A percentile compares a stretch with the other conserved stretches of the same genome.
phyloP scores from a whole-genome alignment of 2,888 invertebrate species.

The Idaea aversata region DNA sequence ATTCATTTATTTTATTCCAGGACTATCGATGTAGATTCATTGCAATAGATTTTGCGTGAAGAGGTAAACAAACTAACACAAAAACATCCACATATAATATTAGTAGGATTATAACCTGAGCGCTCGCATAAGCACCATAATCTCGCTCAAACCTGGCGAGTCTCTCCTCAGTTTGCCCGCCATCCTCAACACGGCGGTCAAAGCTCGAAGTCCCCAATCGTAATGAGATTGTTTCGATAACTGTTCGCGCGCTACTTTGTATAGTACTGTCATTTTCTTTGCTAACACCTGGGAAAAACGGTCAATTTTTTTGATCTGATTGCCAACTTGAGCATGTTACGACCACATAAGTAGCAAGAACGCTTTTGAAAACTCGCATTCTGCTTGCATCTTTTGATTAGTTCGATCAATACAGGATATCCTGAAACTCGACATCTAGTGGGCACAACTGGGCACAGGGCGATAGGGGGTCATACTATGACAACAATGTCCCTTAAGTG shows the following conservation, averaged over 20 bases:
- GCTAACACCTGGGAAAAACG: conserved; percentile 81
- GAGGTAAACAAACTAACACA: not conserved
- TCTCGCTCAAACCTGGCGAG: conserved; percentile 89
- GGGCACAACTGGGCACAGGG: no score
- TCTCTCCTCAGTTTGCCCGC: conserved; percentile 92
- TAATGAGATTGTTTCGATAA: conserved; percentile 96
- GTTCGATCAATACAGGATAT: no score
- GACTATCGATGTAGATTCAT: no score
- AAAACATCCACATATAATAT: not conserved
- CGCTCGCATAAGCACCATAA: conserved; percentile 94
- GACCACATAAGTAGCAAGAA: not conserved
- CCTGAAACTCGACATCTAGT: no score
- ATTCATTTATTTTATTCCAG: no score
- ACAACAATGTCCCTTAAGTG: no score
- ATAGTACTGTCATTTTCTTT: conserved; percentile 96
- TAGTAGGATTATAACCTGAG: conserved; percentile 67
- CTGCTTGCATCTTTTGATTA: no score
- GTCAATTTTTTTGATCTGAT: no score
- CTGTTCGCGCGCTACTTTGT: conserved; percentile 92
- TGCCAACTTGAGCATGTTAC: not conserved
- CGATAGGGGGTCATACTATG: no score
- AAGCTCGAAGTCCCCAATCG: conserved; percentile 94
- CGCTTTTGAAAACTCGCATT: no score
- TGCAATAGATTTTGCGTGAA: no score
- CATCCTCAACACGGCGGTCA: conserved; percentile 95